Percentiles rank a stretch among this genome's conserved stretches.
Conservation (phyloP, 2,797 vertebrate species). For the Lacerta agilis region DNA sequence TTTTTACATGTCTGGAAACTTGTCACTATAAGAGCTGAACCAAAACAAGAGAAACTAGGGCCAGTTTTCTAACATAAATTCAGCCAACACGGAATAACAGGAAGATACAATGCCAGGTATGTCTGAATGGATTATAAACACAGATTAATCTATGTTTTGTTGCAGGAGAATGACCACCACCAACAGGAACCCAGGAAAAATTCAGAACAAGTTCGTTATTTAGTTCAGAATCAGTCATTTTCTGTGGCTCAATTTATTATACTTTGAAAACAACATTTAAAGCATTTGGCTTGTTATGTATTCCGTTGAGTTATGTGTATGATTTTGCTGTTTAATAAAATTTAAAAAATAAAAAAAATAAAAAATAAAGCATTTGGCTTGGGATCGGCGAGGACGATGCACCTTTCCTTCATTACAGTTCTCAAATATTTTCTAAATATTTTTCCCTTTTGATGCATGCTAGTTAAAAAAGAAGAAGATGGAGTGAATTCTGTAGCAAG, state of each 20-base stretch:
- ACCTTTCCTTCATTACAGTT: background rate
- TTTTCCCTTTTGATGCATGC: background rate
- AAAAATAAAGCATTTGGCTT: background rate
- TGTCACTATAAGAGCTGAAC: background rate
- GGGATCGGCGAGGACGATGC: background rate
- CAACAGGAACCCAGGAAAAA: background rate
- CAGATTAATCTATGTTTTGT: background rate
- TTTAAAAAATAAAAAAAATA: too few relatives aligned
- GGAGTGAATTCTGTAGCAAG: background rate
- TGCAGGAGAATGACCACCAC: background rate
- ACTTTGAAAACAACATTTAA: background rate
- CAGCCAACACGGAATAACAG: background rate
- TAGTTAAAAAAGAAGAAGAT: too few relatives aligned
- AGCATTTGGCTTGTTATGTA: too few relatives aligned
- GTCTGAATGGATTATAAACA: slow-evolving; percentile 8
- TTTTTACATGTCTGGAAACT: background rate
- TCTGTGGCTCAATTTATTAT: background rate
- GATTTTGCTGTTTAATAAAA: too few relatives aligned
- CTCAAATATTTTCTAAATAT: background rate
- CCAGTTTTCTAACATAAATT: background rate
- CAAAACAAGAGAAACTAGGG: background rate
- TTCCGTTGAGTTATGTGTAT: too few relatives aligned
- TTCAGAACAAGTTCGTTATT: slow-evolving; percentile 46
- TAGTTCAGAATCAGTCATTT: slow-evolving; percentile 22
- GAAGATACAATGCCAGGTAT: background rate